Evolutionary conservation across 2,113 vertebrate species (phyloP).

Genomic region (Verasper variegatus): DNA sequence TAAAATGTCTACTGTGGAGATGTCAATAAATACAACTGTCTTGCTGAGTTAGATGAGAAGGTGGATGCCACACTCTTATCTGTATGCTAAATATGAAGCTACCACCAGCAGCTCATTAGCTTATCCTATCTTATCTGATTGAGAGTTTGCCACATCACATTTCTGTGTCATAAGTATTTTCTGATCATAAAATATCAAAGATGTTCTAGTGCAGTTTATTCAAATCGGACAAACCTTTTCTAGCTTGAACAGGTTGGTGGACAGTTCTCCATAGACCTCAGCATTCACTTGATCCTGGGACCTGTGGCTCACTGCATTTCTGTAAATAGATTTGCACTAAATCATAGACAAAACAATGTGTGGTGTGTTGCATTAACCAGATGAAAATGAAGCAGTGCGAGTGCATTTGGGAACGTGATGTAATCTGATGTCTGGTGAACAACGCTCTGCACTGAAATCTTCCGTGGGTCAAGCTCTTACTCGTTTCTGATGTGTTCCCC

Average conservation of each 20-base stretch:
- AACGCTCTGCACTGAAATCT: not conserved
- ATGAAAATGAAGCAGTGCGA: not conserved
- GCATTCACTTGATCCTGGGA: conserved; percentile 66
- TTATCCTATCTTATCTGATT: not conserved
- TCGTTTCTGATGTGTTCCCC: conserved; percentile 79
- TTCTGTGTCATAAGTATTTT: not conserved
- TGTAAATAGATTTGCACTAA: conserved; percentile 43
- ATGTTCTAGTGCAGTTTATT: no score
- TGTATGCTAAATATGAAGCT: not conserved
- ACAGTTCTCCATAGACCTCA: conserved; percentile 76
- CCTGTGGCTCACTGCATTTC: conserved; percentile 51
- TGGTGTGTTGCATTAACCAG: not conserved
- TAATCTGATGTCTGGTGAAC: not conserved
- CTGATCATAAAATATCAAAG: not conserved
- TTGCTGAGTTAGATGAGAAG: not conserved
- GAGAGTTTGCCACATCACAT: no score
- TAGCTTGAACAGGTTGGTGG: conserved; percentile 76
- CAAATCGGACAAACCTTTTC: conserved; percentile 70
- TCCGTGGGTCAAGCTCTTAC: conserved; percentile 78
- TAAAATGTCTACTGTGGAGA: not conserved
- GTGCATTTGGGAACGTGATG: not conserved
- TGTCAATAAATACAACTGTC: no score
- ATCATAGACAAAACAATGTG: not conserved
- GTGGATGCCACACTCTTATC: no score
- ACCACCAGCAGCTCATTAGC: not conserved